phyloP scores from a whole-genome alignment of 2,113 vertebrate genomes.

The Tyrannus savana region DNA sequence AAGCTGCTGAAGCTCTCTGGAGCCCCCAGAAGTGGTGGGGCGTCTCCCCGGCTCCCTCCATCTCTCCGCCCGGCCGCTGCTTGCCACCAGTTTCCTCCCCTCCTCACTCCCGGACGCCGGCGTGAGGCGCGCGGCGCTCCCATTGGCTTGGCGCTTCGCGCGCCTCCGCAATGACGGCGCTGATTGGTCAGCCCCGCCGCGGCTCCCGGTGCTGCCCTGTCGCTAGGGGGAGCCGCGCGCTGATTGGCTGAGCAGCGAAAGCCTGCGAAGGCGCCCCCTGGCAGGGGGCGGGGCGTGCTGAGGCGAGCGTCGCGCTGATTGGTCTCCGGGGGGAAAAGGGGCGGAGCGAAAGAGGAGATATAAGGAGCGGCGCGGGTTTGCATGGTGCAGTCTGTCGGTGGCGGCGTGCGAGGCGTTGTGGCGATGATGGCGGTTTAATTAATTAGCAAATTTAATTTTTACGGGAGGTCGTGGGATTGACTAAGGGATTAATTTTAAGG shows the following conservation, averaged over 20 bases:
- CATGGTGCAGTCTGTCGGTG: too few species aligned
- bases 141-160: not conserved
- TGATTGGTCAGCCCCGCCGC: not conserved
- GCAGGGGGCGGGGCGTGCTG: not conserved
- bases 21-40: too few species aligned
- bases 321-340: not conserved
- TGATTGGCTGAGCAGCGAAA: not conserved
- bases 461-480: not conserved
- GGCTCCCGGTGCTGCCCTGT: not conserved
- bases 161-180: not conserved
- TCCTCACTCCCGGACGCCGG: not conserved
- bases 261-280: not conserved
- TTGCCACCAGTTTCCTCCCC: not conserved
- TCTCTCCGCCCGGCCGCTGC: not conserved
- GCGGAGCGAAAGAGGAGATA: not conserved
- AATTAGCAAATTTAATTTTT: not conserved
- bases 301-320: not conserved
- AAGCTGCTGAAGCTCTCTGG: not conserved
- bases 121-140: not conserved
- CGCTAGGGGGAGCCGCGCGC: not conserved
- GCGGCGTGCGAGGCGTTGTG: not conserved
- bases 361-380: fast-evolving
- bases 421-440: not conserved
- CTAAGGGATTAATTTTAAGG: not conserved
- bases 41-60: not conserved